These are phyloP conservation scores for Schizaphis graminum DNA, from an alignment of 2,888 invertebrate genomes.

Conservation along the genomic window DNA sequence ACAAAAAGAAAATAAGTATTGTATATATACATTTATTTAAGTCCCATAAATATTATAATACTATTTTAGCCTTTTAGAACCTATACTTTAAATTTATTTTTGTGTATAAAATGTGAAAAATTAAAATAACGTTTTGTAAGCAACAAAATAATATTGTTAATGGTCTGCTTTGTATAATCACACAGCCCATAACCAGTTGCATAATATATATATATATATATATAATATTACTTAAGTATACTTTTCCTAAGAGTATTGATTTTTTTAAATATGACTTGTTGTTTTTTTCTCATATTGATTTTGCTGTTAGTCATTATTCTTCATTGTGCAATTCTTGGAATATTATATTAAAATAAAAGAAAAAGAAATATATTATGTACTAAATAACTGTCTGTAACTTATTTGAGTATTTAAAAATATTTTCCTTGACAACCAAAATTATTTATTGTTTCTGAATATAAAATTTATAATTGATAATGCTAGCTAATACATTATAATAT, in stretches of 20 bases:
- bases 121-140: slow-evolving; percentile 29
- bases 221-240: slow-evolving; percentile 45
- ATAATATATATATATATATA: slow-evolving; percentile 11
- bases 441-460: neutral
- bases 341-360: slow-evolving; percentile 59
- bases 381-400: neutral
- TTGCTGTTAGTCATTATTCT: slow-evolving; percentile 61
- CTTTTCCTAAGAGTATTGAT: slow-evolving; percentile 50
- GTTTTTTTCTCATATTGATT: slow-evolving; percentile 55
- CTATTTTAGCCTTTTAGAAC: slow-evolving; percentile 48
- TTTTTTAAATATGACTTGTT: slow-evolving; percentile 44
- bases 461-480: neutral
- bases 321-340: slow-evolving; percentile 63
- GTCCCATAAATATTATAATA: slow-evolving; percentile 47
- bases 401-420: neutral
- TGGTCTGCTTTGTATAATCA: slow-evolving; percentile 44
- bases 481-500: neutral
- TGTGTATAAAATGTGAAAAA: slow-evolving; percentile 40
- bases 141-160: neutral
- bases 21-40: slow-evolving; percentile 46
- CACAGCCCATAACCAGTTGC: slow-evolving; percentile 22
- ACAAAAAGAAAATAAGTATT: neutral
- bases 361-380: slow-evolving; percentile 32
- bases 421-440: neutral
- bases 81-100: slow-evolving; percentile 51